A percentile compares a stretch with the other conserved stretches of the same genome.
Evolutionary conservation across 2,113 vertebrate genomes (phyloP).

Genomic region (Nibea coibor): DNA sequence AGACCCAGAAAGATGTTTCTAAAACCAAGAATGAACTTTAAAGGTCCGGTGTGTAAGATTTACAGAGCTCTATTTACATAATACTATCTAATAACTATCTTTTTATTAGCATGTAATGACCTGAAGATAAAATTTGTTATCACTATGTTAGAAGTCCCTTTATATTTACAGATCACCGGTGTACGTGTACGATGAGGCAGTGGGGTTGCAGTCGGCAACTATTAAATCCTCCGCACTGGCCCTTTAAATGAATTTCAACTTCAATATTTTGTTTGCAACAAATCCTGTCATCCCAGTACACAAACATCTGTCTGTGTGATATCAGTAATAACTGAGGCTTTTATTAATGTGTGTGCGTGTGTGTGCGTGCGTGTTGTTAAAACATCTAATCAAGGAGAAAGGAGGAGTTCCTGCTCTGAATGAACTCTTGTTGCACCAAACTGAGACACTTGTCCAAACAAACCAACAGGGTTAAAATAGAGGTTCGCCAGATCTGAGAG

Average conservation of each 20-base stretch:
- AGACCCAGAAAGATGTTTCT: neutral
- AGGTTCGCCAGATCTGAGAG: neutral
- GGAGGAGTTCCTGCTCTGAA: conserved; percentile 15
- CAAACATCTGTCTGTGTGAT: neutral
- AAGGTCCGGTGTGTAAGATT: too few species aligned
- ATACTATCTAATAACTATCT: too few species aligned
- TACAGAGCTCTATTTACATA: too few species aligned
- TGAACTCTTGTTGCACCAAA: neutral
- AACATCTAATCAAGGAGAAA: conserved; percentile 1
- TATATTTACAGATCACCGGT: too few species aligned
- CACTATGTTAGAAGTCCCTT: too few species aligned
- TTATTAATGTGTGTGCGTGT: neutral
- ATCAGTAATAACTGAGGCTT: neutral
- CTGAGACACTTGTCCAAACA: conserved; percentile 26
- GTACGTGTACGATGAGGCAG: too few species aligned
- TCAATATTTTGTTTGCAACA: neutral
- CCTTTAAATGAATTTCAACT: neutral
- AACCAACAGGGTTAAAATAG: conserved; percentile 27
- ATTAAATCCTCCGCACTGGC: too few species aligned
- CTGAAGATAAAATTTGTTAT: too few species aligned
- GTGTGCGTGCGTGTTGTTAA: neutral
- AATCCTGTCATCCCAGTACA: neutral
- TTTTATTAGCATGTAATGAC: too few species aligned
- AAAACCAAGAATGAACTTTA: too few species aligned
- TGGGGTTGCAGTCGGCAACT: too few species aligned